A percentile compares a stretch with the other conserved stretches of the same genome.
These are phyloP conservation scores for Acleris holmiana DNA, from an alignment of 2,888 invertebrate genomes.

Conservation along the genomic window DNA sequence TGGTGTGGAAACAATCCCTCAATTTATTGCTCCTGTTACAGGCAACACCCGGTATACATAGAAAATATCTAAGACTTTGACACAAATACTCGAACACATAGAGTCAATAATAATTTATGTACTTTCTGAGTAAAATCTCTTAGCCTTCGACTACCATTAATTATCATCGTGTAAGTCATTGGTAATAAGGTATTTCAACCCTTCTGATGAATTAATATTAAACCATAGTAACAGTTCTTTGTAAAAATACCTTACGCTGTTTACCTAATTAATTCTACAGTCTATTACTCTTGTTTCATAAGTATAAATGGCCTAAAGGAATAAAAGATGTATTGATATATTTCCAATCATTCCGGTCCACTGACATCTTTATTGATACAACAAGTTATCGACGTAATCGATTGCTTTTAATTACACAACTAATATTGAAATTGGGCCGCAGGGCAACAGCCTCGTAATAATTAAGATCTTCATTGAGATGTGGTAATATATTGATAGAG, in stretches of 20 bases:
- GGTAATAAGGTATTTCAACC: no score
- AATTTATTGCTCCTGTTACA: no score
- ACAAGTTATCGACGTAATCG: conserved; percentile 19
- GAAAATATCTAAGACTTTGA: no score
- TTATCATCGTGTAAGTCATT: no score
- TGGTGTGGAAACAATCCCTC: no score
- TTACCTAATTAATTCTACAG: no score
- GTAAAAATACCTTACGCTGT: not conserved
- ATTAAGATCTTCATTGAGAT: conserved; percentile 36
- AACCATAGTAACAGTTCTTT: not conserved
- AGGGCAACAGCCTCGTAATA: conserved; percentile 31
- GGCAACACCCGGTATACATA: no score
- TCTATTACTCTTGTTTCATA: no score
- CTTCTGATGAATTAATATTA: not conserved
- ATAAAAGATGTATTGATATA: not conserved
- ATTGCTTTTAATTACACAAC: conserved; percentile 29
- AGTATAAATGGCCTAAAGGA: not conserved
- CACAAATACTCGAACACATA: no score
- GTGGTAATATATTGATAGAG: conserved; percentile 26
- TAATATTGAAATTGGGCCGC: conserved; percentile 36
- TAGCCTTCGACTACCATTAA: no score
- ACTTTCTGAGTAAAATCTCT: no score
- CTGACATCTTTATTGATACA: conserved; percentile 22
- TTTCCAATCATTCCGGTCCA: conserved; percentile 3
- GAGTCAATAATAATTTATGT: no score